Percentiles rank a stretch among this genome's conserved stretches.
phyloP scores from a whole-genome alignment of 2,797 vertebrate species.

The Orestias chungarensis region DNA sequence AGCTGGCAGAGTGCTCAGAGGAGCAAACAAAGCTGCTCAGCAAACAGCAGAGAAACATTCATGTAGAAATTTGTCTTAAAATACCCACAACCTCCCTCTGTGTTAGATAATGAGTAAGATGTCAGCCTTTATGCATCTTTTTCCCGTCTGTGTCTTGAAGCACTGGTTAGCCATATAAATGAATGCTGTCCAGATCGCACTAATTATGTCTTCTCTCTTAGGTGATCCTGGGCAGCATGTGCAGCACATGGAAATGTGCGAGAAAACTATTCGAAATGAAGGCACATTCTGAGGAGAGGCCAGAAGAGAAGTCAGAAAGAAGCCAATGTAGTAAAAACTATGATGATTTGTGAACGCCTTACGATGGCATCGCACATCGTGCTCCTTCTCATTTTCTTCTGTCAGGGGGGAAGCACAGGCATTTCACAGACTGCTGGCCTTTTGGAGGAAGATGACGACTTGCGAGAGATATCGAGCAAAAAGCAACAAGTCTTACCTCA shows the following conservation, averaged over 20 bases:
- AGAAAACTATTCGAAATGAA: constrained; percentile 26
- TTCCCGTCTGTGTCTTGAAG: constrained; percentile 16
- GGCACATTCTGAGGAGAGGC: constrained; percentile 16
- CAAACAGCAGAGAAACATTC: constrained; percentile 14
- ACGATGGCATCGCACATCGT: constrained; percentile 55
- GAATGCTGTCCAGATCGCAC: constrained; percentile 37
- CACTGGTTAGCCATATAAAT: constrained; percentile 42
- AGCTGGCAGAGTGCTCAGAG: constrained; percentile 28
- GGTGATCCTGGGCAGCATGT: constrained; percentile 53
- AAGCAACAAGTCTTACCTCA: constrained; percentile 35
- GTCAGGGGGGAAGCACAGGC: constrained; percentile 39
- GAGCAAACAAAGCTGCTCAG: constrained; percentile 41
- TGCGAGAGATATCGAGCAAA: constrained; percentile 27
- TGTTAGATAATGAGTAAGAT: constrained; percentile 32
- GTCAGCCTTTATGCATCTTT: constrained; percentile 22
- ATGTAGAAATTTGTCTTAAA: constrained; percentile 16
- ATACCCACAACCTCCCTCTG: constrained; percentile 10
- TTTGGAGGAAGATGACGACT: constrained; percentile 35
- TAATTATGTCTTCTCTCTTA: constrained; percentile 60
- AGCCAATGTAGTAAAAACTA: constrained; percentile 33
- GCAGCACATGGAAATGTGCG: constrained; percentile 7
- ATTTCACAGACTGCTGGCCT: constrained; percentile 31
- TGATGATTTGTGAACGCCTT: constrained; percentile 15
- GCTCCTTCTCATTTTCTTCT: constrained; percentile 65
- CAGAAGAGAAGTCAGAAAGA: constrained; percentile 11